Base-by-base conservation (phyloP, 2,113 vertebrate genomes). In the Tenrec ecaudatus region DNA sequence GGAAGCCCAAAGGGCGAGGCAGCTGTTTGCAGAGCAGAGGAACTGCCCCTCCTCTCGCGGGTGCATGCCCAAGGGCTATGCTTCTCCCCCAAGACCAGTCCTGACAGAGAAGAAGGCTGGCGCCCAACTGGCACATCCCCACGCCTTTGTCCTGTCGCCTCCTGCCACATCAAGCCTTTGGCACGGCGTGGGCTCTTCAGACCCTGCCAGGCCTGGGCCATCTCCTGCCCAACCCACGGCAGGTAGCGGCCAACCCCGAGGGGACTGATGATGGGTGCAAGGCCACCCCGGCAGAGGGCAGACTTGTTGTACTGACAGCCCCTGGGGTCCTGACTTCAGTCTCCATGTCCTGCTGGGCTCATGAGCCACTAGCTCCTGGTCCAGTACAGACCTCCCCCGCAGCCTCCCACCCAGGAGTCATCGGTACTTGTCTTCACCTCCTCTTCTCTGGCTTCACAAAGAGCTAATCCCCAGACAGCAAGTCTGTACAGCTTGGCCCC, bases 141-240 rank as follows among this genome's bases (percentile, higher is more conserved):
- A 36, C 31, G 79, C 86, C 92, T 96, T 87, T 89, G 96, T 96
- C 96, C 84, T 94, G 95, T 82, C 94, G n/a, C 92, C 95, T 97
- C 96, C 95, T 96, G 96, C 92, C 92, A 89, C 90, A 95, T 92
- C 96, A 96, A 97, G 94, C 81, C 94, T 93, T 90, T 96, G 96
- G 97, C 97, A 93, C 40, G 14, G 58, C 10, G 14, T 7, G 94
- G 88, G 94, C 90, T 91, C 78, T 92, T 71, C 58, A 90, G 12
- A 36, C 36, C 86, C 73, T 96, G 95, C 95, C 96, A 97, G 88
- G 93, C 93, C 87, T 84, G 78, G 22, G 11, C 93, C 94, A 91
- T 91, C 90, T 84, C 80, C 94, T 93, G 96, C 95, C 96, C 96
- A 97, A 86, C 94, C 97, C 93, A 88, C 6, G 15, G 96, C 5